Evolutionary conservation across 2,888 invertebrate genomes (phyloP), one percentile per base, ranked within the genome.

Genomic region (Didymodactylos carnosus): DNA sequence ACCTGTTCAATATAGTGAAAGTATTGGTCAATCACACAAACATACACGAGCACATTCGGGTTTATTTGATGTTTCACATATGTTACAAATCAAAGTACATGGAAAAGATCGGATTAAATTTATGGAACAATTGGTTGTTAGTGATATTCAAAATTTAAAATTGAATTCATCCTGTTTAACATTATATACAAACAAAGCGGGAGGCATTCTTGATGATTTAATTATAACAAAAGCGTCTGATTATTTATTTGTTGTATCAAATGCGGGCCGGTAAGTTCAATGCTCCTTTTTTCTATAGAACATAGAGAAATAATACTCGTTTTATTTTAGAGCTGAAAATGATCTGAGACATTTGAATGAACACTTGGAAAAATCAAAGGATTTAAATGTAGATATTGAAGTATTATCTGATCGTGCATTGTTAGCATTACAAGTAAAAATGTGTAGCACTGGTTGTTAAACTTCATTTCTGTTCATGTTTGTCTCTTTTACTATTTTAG

Each of bases 211-310:
- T 70, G 97, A 97, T 81, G 97, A 97, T 84, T 86, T 97, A 76
- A 95, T 98, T 77, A 89, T 97, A 14, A 92, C 90, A 1, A 94
- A 91, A 84, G 88, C 92, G 7, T 86, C 86, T 39, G 86, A 88
- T 3, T 87, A 88, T 78, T 86, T 94, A 70, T 97, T 92, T 81
- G 87, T 98, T 11, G 98, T 99, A 1, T 94, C 95, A 0, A 98
- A 98, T 83, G 98, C 98, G 5, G 93, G 91, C 0, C 89, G 94
- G 81, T n/a, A n/a, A n/a, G n/a, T n/a, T n/a, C n/a, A n/a, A n/a
- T n/a, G n/a, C n/a, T n/a, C n/a, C n/a, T n/a, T n/a, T n/a, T n/a
- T n/a, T n/a, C n/a, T n/a, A n/a, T n/a, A n/a, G n/a, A n/a, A n/a
- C n/a, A n/a, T n/a, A n/a, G n/a, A n/a, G n/a, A n/a, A n/a, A n/a